Conservation (phyloP, 2,113 vertebrate genomes). For the Ceuthmochares aereus region DNA sequence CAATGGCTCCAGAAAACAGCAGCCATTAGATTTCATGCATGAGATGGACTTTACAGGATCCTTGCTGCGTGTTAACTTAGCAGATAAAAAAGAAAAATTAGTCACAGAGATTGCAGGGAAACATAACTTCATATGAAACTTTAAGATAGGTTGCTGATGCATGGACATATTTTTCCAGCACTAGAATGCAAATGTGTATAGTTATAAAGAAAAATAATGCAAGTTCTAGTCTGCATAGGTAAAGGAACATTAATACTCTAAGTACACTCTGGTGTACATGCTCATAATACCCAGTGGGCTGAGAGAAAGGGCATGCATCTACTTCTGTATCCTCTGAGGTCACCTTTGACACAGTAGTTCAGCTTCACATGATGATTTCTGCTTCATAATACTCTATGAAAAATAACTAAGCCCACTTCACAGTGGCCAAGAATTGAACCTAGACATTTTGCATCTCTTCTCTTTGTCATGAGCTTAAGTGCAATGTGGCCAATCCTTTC, state of each 20-base stretch:
- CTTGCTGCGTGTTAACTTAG: background rate
- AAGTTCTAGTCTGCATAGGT: background rate
- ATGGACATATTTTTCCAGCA: background rate
- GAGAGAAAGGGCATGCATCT: background rate
- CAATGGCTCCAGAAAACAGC: background rate
- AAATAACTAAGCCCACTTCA: background rate
- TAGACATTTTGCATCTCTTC: accelerated
- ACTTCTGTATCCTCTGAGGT: background rate
- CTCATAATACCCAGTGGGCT: background rate
- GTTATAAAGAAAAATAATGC: background rate
- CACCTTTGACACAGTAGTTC: background rate
- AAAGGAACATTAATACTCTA: background rate
- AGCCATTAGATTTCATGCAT: background rate
- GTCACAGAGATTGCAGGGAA: background rate
- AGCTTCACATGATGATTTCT: background rate
- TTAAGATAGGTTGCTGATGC: background rate
- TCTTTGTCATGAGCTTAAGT: accelerated
- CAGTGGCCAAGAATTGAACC: background rate
- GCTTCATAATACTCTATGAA: background rate
- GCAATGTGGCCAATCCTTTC: accelerated
- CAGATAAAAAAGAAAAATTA: background rate
- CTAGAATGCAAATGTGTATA: background rate
- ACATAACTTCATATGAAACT: background rate
- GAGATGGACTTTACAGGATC: background rate
- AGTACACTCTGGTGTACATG: background rate